These are phyloP conservation scores for Drosophila tropicalis DNA, from an alignment of 1,140 invertebrate genomes.

Conservation along the genomic window DNA sequence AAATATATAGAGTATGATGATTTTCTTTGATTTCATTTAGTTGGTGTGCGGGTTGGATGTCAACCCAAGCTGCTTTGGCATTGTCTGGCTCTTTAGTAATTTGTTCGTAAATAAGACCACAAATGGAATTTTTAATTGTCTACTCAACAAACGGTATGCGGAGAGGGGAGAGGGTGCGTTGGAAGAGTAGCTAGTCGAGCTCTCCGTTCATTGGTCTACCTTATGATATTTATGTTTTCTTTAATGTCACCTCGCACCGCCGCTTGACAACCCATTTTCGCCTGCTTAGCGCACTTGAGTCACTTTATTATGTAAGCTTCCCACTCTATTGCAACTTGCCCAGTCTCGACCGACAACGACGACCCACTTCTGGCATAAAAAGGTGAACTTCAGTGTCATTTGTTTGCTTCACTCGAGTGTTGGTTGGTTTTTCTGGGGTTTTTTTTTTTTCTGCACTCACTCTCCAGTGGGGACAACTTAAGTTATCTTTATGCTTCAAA, in stretches of 20 bases:
- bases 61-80: not conserved
- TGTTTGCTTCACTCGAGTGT: conserved; percentile 41
- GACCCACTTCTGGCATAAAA: conserved; percentile 48
- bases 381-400: conserved; percentile 65
- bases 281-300: conserved; percentile 52
- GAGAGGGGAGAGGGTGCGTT: not conserved
- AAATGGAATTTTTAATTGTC: conserved; percentile 65
- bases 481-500: conserved; percentile 67
- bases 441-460: not conserved
- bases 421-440: not conserved
- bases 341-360: conserved; percentile 4
- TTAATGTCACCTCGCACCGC: conserved; percentile 27
- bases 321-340: not conserved
- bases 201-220: not conserved
- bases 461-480: conserved; percentile 58
- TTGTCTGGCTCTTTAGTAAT: not conserved
- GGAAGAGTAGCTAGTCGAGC: not conserved
- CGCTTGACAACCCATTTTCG: conserved; percentile 42
- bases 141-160: conserved; percentile 29
- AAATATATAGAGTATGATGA: not conserved
- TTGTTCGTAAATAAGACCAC: conserved; percentile 17
- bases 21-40: not conserved
- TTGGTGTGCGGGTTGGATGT: not conserved
- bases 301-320: conserved; percentile 59
- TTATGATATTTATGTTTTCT: conserved; percentile 52